Percentiles rank a stretch among this genome's conserved stretches.
phyloP scores from a whole-genome alignment of 2,888 invertebrate genomes.

The Stenichneumon culpator region DNA sequence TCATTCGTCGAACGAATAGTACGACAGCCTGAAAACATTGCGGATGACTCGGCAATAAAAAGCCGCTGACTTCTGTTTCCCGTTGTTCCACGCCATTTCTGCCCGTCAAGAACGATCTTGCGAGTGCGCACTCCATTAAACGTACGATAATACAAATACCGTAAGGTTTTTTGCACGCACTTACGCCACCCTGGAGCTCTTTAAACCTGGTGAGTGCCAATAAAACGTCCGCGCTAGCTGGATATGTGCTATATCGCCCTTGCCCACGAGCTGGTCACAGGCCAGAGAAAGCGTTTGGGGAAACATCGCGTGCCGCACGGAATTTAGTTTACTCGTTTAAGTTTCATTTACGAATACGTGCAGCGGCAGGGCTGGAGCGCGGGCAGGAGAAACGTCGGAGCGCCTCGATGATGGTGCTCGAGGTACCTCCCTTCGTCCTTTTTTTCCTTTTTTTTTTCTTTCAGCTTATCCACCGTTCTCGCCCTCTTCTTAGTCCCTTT shows the following conservation, averaged over 20 bases:
- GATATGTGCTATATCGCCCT: conserved; percentile 11
- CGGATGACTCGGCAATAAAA: too few relatives aligned
- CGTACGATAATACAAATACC: conserved; percentile 14
- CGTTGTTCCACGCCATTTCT: too few relatives aligned
- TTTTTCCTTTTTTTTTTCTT: conserved; percentile 14
- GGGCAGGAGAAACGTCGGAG: conserved; percentile 4
- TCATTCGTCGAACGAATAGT: too few relatives aligned
- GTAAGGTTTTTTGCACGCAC: conserved; percentile 17
- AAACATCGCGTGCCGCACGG: conserved; percentile 72
- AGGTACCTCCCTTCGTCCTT: conserved; percentile 23
- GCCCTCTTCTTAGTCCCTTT: conserved; percentile 38
- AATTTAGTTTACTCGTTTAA: conserved; percentile 76
- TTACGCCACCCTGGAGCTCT: conserved; percentile 32
- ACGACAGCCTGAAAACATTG: too few relatives aligned
- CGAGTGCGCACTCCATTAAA: not conserved
- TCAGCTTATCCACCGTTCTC: conserved; percentile 44
- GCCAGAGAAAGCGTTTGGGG: conserved; percentile 46
- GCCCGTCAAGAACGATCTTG: too few relatives aligned
- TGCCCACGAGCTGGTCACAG: conserved; percentile 39
- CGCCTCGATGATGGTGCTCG: conserved; percentile 48
- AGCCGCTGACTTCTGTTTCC: too few relatives aligned
- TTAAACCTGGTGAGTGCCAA: conserved; percentile 44
- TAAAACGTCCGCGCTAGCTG: conserved; percentile 26
- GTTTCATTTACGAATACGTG: conserved; percentile 75
- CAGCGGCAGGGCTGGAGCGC: conserved; percentile 47